phyloP scores from a whole-genome alignment of 1,140 invertebrate species.

The Drosophila rufa region DNA sequence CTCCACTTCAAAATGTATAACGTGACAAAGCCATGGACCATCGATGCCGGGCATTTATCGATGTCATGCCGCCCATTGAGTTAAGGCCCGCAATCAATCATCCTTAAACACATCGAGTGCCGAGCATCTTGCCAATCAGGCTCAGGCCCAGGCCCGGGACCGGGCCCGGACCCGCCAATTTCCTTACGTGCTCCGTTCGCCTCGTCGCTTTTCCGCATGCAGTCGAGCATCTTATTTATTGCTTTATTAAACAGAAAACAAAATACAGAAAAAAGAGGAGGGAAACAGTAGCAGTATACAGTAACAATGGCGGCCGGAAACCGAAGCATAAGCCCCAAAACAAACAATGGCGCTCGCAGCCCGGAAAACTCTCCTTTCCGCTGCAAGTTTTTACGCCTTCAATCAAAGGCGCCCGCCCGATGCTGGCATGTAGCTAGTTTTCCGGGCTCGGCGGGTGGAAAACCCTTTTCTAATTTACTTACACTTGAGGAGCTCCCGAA shows the following conservation, averaged over 20 bases:
- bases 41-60: not conserved
- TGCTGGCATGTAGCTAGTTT: constrained; percentile 48
- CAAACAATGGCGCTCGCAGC: constrained; percentile 40
- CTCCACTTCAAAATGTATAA: no score
- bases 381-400: constrained; percentile 41
- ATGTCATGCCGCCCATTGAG: constrained; percentile 13
- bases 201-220: constrained; percentile 3
- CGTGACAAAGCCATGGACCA: not conserved
- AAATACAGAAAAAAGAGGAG: not conserved
- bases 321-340: constrained; percentile 41
- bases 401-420: constrained; percentile 25
- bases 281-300: not conserved
- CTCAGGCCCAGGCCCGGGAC: not conserved
- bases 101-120: constrained; percentile 36
- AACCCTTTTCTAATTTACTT: constrained; percentile 71
- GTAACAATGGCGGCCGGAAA: constrained; percentile 39
- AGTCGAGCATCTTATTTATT: constrained; percentile 54
- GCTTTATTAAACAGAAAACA: constrained; percentile 51
- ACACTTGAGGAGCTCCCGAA: constrained; percentile 52
- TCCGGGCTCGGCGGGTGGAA: not conserved
- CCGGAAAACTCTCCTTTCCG: constrained; percentile 8
- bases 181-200: constrained; percentile 10
- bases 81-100: constrained; percentile 38
- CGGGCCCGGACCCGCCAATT: not conserved
- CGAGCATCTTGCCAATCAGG: constrained; percentile 37